Evolutionary conservation across 1,140 invertebrate species (phyloP), one percentile per base, ranked within the genome.

Genomic region (Lucilia cuprina): DNA sequence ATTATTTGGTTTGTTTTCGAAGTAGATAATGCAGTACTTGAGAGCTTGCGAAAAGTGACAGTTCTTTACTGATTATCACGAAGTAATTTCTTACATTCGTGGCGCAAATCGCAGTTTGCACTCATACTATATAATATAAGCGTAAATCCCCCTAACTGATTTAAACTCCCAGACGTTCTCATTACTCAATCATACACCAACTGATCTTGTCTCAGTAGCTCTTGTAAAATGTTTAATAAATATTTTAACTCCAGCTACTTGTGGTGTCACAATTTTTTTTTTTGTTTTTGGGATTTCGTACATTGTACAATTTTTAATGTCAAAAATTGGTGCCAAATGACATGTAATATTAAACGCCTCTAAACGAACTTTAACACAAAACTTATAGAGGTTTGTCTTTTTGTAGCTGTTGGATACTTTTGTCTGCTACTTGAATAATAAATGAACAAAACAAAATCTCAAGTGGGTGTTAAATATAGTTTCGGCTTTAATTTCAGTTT

Each of bases 281-380:
- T 49, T 80, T 49, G 19, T 80, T 80, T 5, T n/a, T 21, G 25
- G 25, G 25, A 35, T 49, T 80, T n/a, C 0, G 7, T 55, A 49
- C 49, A 10, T 70, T 70, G 65, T 70, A 80, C 41, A 80, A 77
- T 80, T 80, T n/a, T 82, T n/a, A 70, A 83, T 87, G 87, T 84
- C 82, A 84, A 30, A 49, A 17, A 41, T 21, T 49, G 65, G 49
- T 65, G 74, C 65, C 77, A 49, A 30, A 49, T 80, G 77, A 80
- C 77, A 80, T 80, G 77, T 80, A 80, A 80, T 47, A 80, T 80
- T 80, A 80, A 80, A 80, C 77, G 77, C 77, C 77, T 80, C 77
- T 49, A 80, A 78, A 35, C 34, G 35, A 80, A 34, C 41, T 21
- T 17, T 10, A 78, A 80, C 41, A 80, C 21, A 9, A 21, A 49